phyloP scores from a whole-genome alignment of 2,113 vertebrate genomes.

The Onychostoma macrolepis region DNA sequence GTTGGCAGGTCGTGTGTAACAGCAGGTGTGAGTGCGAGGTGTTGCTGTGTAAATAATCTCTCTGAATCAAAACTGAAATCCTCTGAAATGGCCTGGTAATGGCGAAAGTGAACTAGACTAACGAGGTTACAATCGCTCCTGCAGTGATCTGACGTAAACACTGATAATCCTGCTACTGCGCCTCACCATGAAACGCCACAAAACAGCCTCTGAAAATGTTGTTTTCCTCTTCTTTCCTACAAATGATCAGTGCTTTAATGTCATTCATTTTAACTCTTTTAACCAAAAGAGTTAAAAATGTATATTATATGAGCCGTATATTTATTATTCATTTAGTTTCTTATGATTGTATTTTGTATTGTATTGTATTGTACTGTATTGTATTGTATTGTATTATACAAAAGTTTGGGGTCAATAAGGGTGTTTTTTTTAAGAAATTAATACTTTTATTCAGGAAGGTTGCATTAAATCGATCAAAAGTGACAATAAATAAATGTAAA shows the following conservation, averaged over 20 bases:
- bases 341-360: background rate
- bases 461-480: too few relatives aligned
- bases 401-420: too few relatives aligned
- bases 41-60: background rate
- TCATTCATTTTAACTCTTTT: background rate
- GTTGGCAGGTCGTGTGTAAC: constrained; percentile 1
- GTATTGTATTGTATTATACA: too few relatives aligned
- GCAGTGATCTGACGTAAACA: background rate
- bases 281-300: background rate
- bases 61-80: background rate
- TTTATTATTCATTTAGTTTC: background rate
- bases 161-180: background rate
- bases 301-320: background rate
- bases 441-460: too few relatives aligned
- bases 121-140: background rate
- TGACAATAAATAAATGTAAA: too few relatives aligned
- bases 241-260: background rate
- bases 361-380: too few relatives aligned
- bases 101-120: background rate
- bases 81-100: background rate
- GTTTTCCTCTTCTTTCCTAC: background rate
- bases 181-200: background rate
- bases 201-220: background rate
- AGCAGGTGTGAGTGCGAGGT: constrained; percentile 1
- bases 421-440: too few relatives aligned